Evolutionary conservation across 2,113 vertebrate species (phyloP).

Genomic region (Kryptolebias marmoratus): DNA sequence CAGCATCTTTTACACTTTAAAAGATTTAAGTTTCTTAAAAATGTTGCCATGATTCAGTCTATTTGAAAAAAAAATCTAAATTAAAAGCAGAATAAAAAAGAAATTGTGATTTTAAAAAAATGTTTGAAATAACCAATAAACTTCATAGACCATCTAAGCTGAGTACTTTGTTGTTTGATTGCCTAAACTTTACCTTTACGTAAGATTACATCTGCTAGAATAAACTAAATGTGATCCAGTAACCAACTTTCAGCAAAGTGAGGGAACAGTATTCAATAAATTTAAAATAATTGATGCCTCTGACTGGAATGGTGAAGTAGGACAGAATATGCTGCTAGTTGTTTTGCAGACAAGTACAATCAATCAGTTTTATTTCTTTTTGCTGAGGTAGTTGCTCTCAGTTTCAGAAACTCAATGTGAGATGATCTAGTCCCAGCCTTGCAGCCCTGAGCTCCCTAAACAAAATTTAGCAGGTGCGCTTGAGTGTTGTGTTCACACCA

Average conservation of each 20-base stretch:
- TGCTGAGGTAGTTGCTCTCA: background rate
- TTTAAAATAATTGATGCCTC: too few species aligned
- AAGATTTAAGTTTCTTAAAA: too few species aligned
- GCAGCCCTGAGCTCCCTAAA: background rate
- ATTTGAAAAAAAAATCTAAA: too few species aligned
- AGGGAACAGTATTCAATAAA: background rate
- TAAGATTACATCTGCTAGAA: too few species aligned
- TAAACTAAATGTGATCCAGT: background rate
- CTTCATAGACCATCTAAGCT: background rate
- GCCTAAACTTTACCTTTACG: too few species aligned
- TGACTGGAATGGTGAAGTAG: background rate
- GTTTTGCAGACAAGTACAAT: background rate
- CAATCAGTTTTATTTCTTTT: background rate
- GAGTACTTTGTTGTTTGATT: too few species aligned
- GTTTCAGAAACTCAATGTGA: background rate
- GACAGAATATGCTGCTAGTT: background rate
- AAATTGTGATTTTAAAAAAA: too few species aligned
- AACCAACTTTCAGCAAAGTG: too few species aligned
- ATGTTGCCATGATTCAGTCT: too few species aligned
- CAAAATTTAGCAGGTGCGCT: background rate
- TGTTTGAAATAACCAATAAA: background rate
- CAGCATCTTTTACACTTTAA: too few species aligned
- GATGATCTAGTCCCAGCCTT: background rate
- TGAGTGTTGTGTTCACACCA: background rate
- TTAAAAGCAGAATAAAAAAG: too few species aligned